Evolutionary conservation across 92 coral and sea anemone genomes (phyloP), one percentile per base, ranked within the genome.

Genomic region (Epizoanthus illoricatus): DNA sequence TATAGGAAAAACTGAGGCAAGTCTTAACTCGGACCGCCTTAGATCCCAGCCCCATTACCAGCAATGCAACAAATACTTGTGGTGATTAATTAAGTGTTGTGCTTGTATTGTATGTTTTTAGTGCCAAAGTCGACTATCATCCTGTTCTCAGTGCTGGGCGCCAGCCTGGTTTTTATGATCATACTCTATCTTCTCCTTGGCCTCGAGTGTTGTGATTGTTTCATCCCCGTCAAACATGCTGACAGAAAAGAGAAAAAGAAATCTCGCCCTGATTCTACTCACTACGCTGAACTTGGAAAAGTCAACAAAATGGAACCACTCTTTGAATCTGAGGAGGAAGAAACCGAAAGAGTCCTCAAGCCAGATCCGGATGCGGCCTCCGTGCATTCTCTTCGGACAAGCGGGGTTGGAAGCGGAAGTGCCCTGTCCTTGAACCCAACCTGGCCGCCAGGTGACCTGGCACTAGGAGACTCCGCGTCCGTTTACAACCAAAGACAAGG

Each of bases 321-420:
- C 43, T 78, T 78, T 62, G 82, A 78, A n/a, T 78, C 82, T 18
- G 82, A 78, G 18, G 82, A 62, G 24, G 71, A 78, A 20, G 71
- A 78, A 19, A 59, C 63, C 20, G 56, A n/a, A 20, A 62, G 23
- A 43, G 1, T 78, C 21, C 33, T 16, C 28, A 78, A 62, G 82
- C 24, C 59, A 16, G 58, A 78, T n/a, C 20, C 61, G 5, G 71
- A 78, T 3, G 71, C 45, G 41, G 52, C 13, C 65, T 78, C 71
- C 2, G 23, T 40, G 0, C 82, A 78, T 41, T 78, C 82, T 18
- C 59, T 42, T 62, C 82, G 71, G 47, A 18, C 42, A 57, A 63
- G 71, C 12, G 60, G 82, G 24, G 82, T 78, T n/a, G 82, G 56
- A 12, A 78, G 42, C 19, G 82, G 71, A 63, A 78, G 82, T 41